phyloP scores from a whole-genome alignment of 2,888 invertebrate genomes.

The Hymenopus coronatus region DNA sequence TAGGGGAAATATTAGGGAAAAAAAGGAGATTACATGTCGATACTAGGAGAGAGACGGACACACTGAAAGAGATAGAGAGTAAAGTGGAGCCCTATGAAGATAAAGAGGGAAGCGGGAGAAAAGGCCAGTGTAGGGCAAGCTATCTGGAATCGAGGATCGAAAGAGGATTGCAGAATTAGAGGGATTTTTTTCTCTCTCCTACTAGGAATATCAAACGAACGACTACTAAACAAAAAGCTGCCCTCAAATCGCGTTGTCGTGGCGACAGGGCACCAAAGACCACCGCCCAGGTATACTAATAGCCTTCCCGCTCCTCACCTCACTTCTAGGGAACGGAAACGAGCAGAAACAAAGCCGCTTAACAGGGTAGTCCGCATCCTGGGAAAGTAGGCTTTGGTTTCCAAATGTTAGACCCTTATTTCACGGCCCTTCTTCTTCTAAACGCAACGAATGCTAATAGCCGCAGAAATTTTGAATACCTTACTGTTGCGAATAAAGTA shows the following conservation, averaged over 20 bases:
- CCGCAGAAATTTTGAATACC: neutral
- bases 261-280: conserved; percentile 18
- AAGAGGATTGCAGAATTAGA: conserved; percentile 24
- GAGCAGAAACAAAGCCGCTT: conserved; percentile 16
- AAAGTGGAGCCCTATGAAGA: neutral
- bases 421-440: neutral
- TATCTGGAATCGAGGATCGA: conserved; percentile 6
- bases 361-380: neutral
- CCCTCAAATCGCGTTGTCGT: conserved; percentile 23
- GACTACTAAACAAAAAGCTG: conserved; percentile 13
- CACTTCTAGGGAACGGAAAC: neutral
- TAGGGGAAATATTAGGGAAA: neutral
- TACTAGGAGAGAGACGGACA: neutral
- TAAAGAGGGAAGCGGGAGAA: neutral
- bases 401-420: neutral
- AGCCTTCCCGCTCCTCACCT: conserved; percentile 11
- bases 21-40: neutral
- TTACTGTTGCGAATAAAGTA: neutral
- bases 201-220: conserved; percentile 16
- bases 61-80: neutral
- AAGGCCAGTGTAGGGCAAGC: neutral
- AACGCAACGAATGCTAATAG: neutral
- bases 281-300: conserved; percentile 14
- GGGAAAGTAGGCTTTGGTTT: neutral
- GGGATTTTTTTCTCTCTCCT: conserved; percentile 14